Percentiles rank a stretch among this genome's conserved stretches.
These are phyloP conservation scores for Piscicola geometra DNA, from an alignment of 2,888 invertebrate species.

Conservation along the genomic window DNA sequence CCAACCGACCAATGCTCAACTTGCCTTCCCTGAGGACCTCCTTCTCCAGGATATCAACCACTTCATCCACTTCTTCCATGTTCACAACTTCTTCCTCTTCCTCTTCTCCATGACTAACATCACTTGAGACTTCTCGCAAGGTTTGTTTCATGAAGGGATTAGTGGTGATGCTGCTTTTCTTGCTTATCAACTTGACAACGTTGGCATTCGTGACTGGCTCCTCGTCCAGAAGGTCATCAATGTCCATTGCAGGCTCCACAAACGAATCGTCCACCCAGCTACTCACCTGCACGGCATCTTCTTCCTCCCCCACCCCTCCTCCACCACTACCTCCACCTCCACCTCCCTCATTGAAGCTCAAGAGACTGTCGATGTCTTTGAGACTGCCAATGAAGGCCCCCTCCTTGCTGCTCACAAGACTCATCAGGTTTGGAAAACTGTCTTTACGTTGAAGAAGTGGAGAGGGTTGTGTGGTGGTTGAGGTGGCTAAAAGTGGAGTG, in stretches of 20 bases:
- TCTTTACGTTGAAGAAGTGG: background rate
- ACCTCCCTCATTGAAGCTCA: slow-evolving; percentile 13
- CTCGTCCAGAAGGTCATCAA: slow-evolving; percentile 27
- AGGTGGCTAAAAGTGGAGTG: background rate
- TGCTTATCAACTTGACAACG: background rate
- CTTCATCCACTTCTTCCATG: background rate
- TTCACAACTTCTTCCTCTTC: slow-evolving; percentile 7
- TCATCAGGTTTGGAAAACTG: background rate
- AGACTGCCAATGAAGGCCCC: slow-evolving; percentile 22
- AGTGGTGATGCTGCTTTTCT: background rate
- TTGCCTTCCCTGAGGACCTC: background rate
- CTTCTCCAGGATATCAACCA: background rate
- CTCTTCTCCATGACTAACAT: background rate
- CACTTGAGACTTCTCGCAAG: background rate
- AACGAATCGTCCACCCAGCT: background rate
- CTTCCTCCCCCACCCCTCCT: background rate
- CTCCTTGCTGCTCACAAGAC: background rate
- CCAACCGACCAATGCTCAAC: background rate
- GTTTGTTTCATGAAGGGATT: slow-evolving; percentile 23
- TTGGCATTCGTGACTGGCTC: background rate
- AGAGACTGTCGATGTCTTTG: slow-evolving; percentile 31
- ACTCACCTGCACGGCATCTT: slow-evolving; percentile 6
- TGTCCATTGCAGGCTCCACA: background rate
- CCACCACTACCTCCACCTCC: background rate
- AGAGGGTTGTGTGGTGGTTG: background rate